These are phyloP conservation scores for Melanostoma mellinum DNA, from an alignment of 2,888 invertebrate species.

Conservation along the genomic window DNA sequence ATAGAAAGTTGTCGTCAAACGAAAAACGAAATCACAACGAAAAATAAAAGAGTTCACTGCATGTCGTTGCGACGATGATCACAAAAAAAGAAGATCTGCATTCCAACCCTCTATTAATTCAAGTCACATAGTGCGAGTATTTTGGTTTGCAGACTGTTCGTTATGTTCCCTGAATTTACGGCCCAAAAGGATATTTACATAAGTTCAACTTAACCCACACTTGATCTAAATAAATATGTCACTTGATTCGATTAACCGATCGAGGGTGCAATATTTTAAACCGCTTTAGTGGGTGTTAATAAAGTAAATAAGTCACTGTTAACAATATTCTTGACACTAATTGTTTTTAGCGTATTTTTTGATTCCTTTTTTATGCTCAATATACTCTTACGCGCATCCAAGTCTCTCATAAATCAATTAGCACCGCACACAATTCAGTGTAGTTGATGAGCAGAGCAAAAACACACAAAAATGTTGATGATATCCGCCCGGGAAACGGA, in stretches of 20 bases:
- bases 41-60: too few relatives aligned
- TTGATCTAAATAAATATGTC: conserved; percentile 24
- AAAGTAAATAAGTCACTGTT: conserved; percentile 28
- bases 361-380: not conserved
- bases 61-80: too few relatives aligned
- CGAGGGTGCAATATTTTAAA: not conserved
- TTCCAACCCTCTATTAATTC: too few relatives aligned
- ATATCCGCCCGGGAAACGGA: conserved; percentile 52
- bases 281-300: not conserved
- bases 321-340: conserved; percentile 47
- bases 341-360: conserved; percentile 48
- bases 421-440: conserved; percentile 36
- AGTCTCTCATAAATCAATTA: conserved; percentile 64
- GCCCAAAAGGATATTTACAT: too few relatives aligned
- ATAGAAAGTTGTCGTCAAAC: too few relatives aligned
- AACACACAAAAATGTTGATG: conserved; percentile 27
- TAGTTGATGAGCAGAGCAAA: conserved; percentile 26
- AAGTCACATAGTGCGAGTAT: too few relatives aligned
- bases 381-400: conserved; percentile 32
- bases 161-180: too few relatives aligned
- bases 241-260: conserved; percentile 39
- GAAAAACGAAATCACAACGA: too few relatives aligned
- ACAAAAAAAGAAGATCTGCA: too few relatives aligned
- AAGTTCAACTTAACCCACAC: too few relatives aligned
- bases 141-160: too few relatives aligned